phyloP scores from a whole-genome alignment of 2,113 vertebrate genomes.

The Eublepharis macularius region DNA sequence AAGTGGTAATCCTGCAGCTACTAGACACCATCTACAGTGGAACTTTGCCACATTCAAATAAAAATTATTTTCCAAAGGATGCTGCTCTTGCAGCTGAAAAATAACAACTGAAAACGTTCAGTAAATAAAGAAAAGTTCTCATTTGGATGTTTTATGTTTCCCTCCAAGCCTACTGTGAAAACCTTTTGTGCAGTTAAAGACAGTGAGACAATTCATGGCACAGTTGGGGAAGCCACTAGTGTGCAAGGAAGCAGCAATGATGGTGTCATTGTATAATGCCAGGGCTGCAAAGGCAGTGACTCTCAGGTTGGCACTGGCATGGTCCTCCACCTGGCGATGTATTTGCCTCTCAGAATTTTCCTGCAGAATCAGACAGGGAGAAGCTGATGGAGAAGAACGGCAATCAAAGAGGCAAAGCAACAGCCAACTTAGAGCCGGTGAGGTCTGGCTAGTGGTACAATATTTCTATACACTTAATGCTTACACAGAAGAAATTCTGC shows the following conservation, averaged over 20 bases:
- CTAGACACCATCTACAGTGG: not conserved
- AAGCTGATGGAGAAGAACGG: not conserved
- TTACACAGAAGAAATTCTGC: too few species aligned
- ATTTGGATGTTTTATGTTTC: not conserved
- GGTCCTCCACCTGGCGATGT: not conserved
- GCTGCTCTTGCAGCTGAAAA: not conserved
- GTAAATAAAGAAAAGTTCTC: not conserved
- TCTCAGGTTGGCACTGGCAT: not conserved
- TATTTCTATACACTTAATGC: too few species aligned
- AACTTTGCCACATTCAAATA: constrained; percentile 11
- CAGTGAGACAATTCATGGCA: constrained; percentile 6
- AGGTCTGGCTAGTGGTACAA: too few species aligned
- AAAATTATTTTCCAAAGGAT: constrained; percentile 31
- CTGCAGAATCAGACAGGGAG: not conserved
- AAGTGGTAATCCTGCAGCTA: not conserved
- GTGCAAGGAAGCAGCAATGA: not conserved
- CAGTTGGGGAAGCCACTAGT: not conserved
- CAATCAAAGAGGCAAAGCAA: not conserved
- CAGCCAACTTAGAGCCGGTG: too few species aligned
- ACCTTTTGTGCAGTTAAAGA: constrained; percentile 30
- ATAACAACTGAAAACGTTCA: constrained; percentile 15
- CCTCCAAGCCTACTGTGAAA: not conserved
- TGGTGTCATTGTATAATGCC: not conserved
- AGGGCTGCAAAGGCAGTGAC: not conserved
- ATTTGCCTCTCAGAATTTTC: constrained; percentile 1